Percentiles rank a stretch among this genome's conserved stretches.
phyloP scores from a whole-genome alignment of 2,113 vertebrate genomes.

The Lethenteron camtschaticum region DNA sequence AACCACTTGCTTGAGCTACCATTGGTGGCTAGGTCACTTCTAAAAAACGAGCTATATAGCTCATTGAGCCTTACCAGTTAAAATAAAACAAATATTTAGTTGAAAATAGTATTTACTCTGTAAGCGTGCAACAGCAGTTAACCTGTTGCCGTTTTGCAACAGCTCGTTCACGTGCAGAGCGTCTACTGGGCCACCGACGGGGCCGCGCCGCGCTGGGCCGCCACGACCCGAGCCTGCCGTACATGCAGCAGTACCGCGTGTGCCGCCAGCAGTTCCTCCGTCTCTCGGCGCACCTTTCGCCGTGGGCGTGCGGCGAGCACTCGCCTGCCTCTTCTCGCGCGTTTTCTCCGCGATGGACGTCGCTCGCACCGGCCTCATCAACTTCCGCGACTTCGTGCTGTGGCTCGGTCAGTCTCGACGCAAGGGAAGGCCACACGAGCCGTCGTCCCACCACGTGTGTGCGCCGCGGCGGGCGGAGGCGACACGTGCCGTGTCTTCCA shows the following conservation, averaged over 20 bases:
- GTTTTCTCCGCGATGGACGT: slow-evolving; percentile 60
- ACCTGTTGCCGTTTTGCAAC: slow-evolving; percentile 6
- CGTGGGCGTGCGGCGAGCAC: slow-evolving; percentile 49
- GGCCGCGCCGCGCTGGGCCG: slow-evolving; percentile 19
- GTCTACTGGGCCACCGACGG: slow-evolving; percentile 56
- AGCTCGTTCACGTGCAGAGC: slow-evolving; percentile 64
- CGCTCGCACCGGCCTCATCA: slow-evolving; percentile 35
- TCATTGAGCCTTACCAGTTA: no score
- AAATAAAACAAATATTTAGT: neutral
- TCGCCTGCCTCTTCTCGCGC: slow-evolving; percentile 44
- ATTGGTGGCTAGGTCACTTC: no score
- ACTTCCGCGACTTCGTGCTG: slow-evolving; percentile 44
- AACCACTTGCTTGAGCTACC: no score
- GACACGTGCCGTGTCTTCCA: no score
- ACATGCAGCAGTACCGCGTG: slow-evolving; percentile 53
- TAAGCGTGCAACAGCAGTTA: neutral
- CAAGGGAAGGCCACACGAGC: no score
- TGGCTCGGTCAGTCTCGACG: slow-evolving; percentile 40
- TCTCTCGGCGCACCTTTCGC: slow-evolving; percentile 41
- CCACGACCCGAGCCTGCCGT: slow-evolving; percentile 34
- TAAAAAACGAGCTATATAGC: no score
- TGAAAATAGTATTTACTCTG: slow-evolving; percentile 1
- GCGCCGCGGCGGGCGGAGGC: no score
- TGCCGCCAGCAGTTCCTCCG: slow-evolving; percentile 50
- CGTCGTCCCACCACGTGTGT: no score